Percentiles rank a stretch among this genome's conserved stretches.
These are phyloP conservation scores for Pao palembangensis DNA, from an alignment of 2,113 vertebrate species.

Conservation along the genomic window DNA sequence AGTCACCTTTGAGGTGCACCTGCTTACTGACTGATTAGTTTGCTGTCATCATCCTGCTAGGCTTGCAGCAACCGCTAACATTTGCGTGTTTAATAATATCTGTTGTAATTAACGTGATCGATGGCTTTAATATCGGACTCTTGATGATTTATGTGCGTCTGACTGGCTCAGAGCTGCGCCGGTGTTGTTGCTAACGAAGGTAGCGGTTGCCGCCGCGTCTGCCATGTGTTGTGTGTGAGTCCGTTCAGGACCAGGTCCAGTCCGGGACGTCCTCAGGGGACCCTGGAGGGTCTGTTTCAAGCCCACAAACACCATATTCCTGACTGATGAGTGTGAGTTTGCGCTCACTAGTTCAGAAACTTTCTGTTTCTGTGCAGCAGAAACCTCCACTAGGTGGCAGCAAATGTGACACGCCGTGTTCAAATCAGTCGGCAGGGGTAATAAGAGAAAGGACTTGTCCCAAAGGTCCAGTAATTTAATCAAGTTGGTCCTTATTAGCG, in stretches of 20 bases:
- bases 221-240: not conserved
- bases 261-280: no score
- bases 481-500: no score
- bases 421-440: no score
- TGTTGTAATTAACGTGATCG: slow-evolving; percentile 3
- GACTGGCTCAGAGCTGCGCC: slow-evolving; percentile 3
- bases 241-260: no score
- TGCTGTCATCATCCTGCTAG: no score
- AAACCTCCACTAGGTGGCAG: slow-evolving; percentile 16
- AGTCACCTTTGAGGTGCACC: no score
- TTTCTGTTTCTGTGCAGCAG: slow-evolving; percentile 37
- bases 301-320: no score
- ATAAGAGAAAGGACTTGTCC: no score
- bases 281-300: no score
- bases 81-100: not conserved
- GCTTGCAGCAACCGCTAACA: not conserved
- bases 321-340: not conserved
- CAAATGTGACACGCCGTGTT: not conserved
- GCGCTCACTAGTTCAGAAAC: no score
- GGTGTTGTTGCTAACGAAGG: not conserved
- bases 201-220: not conserved
- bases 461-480: no score
- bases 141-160: not conserved
- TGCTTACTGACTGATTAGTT: no score
- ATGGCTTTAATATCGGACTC: slow-evolving; percentile 7